phyloP scores from a whole-genome alignment of 2,888 invertebrate species.

The Cheilosia vulpina region DNA sequence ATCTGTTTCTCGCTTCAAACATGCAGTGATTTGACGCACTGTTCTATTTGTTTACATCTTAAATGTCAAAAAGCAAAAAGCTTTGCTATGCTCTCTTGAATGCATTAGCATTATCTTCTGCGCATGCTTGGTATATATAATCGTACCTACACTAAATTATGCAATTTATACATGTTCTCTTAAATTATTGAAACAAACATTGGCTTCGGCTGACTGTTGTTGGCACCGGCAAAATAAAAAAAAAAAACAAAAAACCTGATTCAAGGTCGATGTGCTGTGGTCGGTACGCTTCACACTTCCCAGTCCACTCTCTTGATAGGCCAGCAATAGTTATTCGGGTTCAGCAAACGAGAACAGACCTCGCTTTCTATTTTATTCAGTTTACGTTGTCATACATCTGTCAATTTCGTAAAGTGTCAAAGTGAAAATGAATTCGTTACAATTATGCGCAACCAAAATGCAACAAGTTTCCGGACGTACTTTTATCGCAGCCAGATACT shows the following conservation, averaged over 20 bases:
- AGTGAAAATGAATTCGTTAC: conserved; percentile 68
- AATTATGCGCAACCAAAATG: conserved; percentile 67
- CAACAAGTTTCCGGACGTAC: conserved; percentile 55
- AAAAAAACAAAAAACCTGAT: not conserved
- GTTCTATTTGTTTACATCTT: not conserved
- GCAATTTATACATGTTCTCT: conserved; percentile 6
- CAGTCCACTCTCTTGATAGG: conserved; percentile 23
- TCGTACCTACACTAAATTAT: not conserved
- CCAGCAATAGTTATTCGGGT: conserved; percentile 46
- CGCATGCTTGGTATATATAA: conserved; percentile 10
- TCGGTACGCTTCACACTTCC: not conserved
- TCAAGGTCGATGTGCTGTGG: conserved; percentile 40
- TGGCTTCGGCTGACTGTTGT: not conserved
- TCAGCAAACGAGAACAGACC: conserved; percentile 41
- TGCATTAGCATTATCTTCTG: not conserved
- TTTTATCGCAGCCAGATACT: conserved; percentile 68
- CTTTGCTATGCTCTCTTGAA: conserved; percentile 25
- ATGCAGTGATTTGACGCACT: conserved; percentile 14
- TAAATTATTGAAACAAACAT: conserved; percentile 13
- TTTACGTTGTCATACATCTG: not conserved
- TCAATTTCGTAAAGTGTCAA: conserved; percentile 14
- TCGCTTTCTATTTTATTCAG: conserved; percentile 5
- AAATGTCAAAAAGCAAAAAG: conserved; percentile 17
- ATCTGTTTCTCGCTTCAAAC: not conserved
- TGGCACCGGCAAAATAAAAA: conserved; percentile 5